Conservation (phyloP, 2,113 vertebrate species). For the Apistogramma diplotaenia region DNA sequence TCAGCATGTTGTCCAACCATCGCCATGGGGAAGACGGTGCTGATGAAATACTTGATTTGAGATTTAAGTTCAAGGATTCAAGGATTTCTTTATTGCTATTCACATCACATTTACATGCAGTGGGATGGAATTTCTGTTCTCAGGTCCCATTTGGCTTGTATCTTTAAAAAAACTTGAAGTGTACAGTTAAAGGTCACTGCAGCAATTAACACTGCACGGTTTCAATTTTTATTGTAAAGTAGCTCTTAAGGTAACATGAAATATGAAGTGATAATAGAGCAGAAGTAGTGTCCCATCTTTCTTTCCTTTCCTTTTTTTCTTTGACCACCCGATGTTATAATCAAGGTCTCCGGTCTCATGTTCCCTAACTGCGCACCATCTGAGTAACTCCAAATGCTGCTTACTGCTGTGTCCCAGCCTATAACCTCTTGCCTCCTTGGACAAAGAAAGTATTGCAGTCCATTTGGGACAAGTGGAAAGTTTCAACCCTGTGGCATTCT, state of each 20-base stretch:
- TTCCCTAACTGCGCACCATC: background rate
- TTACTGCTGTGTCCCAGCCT: background rate
- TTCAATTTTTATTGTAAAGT: background rate
- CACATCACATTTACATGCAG: too few relatives aligned
- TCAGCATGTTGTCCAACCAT: background rate
- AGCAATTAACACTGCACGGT: background rate
- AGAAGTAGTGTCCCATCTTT: background rate
- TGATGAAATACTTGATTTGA: background rate
- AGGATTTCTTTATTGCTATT: too few relatives aligned
- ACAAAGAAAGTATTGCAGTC: background rate
- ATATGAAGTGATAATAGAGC: background rate
- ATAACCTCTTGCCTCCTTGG: background rate
- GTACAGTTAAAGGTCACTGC: background rate
- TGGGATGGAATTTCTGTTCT: too few relatives aligned
- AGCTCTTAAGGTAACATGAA: background rate
- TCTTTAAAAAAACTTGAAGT: background rate
- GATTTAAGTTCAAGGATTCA: too few relatives aligned
- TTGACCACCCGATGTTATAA: background rate
- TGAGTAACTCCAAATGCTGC: background rate
- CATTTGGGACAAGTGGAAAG: background rate
- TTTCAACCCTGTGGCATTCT: background rate
- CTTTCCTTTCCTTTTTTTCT: background rate
- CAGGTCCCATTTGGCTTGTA: too few relatives aligned
- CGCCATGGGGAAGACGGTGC: background rate
- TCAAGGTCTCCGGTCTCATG: background rate